These are phyloP conservation scores for Pseudococcus jackbeardsleyi DNA, from an alignment of 2,888 invertebrate species.

Conservation along the genomic window DNA sequence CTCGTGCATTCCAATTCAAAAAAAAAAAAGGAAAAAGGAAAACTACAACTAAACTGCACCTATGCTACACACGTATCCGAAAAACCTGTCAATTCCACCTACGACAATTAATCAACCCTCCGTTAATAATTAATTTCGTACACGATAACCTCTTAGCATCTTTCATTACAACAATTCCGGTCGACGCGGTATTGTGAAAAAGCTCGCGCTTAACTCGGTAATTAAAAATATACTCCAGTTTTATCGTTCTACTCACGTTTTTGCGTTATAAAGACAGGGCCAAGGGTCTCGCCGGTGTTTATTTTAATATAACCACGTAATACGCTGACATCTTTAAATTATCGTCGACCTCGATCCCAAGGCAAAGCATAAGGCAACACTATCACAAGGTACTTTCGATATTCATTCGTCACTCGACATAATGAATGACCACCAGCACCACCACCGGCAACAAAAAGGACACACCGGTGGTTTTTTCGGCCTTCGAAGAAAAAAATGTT, in stretches of 20 bases:
- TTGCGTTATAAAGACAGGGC: conserved; percentile 36
- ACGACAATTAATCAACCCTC: conserved; percentile 21
- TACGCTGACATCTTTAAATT: conserved; percentile 41
- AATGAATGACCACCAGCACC: conserved; percentile 14
- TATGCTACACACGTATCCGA: neutral
- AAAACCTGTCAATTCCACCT: conserved; percentile 5
- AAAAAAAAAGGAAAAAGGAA: too few relatives aligned
- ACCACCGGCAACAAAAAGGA: neutral
- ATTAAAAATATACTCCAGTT: conserved; percentile 30
- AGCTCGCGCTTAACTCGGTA: neutral
- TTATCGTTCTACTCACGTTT: conserved; percentile 8
- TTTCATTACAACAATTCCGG: conserved; percentile 14
- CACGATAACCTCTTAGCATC: conserved; percentile 20
- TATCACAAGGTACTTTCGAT: neutral
- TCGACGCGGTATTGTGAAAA: neutral
- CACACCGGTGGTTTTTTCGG: neutral
- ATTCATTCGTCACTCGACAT: conserved; percentile 7
- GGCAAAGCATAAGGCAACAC: neutral
- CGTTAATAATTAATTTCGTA: conserved; percentile 14
- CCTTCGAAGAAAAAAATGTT: neutral
- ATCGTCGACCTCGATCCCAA: neutral
- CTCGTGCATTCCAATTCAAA: too few relatives aligned
- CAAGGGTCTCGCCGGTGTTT: conserved; percentile 6
- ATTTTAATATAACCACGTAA: conserved; percentile 35
- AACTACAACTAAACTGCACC: neutral